These are phyloP conservation scores for Lasioglossum oenotherae DNA, from an alignment of 2,888 invertebrate species.

Conservation along the genomic window DNA sequence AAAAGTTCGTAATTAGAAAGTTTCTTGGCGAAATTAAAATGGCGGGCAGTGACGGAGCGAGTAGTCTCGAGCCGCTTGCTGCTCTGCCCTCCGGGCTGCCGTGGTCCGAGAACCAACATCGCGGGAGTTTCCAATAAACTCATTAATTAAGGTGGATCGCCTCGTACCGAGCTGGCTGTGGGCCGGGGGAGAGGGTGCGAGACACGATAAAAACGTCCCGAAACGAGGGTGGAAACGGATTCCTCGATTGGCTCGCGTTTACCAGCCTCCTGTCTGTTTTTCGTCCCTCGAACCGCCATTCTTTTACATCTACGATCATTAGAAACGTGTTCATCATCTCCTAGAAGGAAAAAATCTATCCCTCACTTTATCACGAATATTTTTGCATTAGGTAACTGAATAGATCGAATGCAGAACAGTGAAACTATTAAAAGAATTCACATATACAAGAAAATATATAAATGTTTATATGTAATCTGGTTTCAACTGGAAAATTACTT, in stretches of 20 bases:
- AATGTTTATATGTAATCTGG: too few species aligned
- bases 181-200: constrained; percentile 40
- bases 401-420: not conserved
- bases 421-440: too few species aligned
- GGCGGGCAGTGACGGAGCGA: constrained; percentile 78
- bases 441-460: too few species aligned
- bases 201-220: constrained; percentile 49
- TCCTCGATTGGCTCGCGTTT: constrained; percentile 38
- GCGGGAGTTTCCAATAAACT: constrained; percentile 82
- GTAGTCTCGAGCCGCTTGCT: constrained; percentile 51
- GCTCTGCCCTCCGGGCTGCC: constrained; percentile 61
- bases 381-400: not conserved
- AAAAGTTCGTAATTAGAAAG: constrained; percentile 87
- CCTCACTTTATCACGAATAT: not conserved
- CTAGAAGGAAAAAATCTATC: not conserved
- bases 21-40: constrained; percentile 85
- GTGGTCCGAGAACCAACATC: constrained; percentile 75
- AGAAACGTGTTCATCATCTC: too few species aligned
- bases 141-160: constrained; percentile 82
- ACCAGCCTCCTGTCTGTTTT: constrained; percentile 37
- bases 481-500: too few species aligned
- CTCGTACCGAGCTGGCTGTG: constrained; percentile 54
- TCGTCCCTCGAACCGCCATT: not conserved
- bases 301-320: not conserved
- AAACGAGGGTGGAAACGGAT: constrained; percentile 45